These are phyloP conservation scores for Mionectes macconnelli DNA, from an alignment of 2,113 vertebrate species.

Conservation along the genomic window DNA sequence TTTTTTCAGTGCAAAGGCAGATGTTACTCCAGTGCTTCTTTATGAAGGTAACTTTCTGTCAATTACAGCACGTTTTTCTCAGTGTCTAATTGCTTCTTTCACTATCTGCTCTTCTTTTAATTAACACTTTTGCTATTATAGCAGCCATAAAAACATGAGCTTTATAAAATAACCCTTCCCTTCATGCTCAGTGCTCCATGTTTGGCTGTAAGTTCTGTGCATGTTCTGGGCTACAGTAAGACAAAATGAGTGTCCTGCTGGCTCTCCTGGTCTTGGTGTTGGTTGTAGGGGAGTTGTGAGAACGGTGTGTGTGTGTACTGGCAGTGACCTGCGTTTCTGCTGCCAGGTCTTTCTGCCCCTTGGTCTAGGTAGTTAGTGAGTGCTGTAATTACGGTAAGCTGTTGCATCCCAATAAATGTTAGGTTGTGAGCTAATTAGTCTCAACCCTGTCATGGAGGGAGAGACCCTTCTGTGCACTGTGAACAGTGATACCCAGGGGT, in stretches of 20 bases:
- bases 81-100: not conserved
- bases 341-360: not conserved
- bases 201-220: not conserved
- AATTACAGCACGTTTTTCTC: not conserved
- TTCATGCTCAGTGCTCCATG: not conserved
- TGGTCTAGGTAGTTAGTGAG: not conserved
- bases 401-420: constrained; percentile 2
- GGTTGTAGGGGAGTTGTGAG: not conserved
- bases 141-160: not conserved
- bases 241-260: not conserved
- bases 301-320: not conserved
- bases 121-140: not conserved
- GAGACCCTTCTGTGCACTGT: not conserved
- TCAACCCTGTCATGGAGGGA: not conserved
- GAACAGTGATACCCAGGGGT: not conserved
- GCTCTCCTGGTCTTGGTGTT: not conserved
- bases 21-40: not conserved
- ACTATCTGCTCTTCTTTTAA: not conserved
- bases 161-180: not conserved
- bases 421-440: constrained; percentile 30
- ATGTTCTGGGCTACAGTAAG: not conserved
- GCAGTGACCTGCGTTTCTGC: not conserved
- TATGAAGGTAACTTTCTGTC: not conserved
- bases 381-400: constrained; percentile 27
- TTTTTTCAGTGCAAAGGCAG: not conserved